Base-by-base conservation (phyloP, 2,797 vertebrate genomes). In the Valencia hispanica region DNA sequence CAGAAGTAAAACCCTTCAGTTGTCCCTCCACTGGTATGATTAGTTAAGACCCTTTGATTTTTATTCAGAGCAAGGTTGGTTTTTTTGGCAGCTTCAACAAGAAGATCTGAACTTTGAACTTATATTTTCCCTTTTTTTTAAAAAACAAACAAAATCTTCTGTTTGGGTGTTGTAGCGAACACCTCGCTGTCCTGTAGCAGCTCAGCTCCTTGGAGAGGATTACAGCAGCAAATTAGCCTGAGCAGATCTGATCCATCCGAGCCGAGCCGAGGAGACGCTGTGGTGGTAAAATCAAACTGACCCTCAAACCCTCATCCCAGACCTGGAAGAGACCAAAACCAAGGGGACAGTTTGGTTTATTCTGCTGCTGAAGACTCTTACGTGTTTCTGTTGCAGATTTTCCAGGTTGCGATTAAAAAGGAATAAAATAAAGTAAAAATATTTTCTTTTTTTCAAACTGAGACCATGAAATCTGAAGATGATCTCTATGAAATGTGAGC, bases 221-320 rank as follows among this genome's bases (percentile, higher is more conserved):
- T 89, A 91, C 88, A 86, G 81, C 86, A 76, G 85, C 76, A 88
- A 91, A 88, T 87, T 85, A 88, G 86, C 73, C 63, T 41, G 80
- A 86, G 83, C 53, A 81, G 81, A 74, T 73, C 79, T 25, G 59
- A 59, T 50, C 48, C 78, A 73, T 72, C 83, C 8, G 43, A n/a
- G 5, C 43, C 53, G 36, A 66, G 74, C 72, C 27, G 25, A 41
- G 27, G 71, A 73, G 82, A 90, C 22, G 82, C 84, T 77, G 70
- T 34, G 86, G 88, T 91, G 89, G 89, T 55, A 84, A 90, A 94
- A 88, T 85, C 88, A 89, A 92, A 92, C 85, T 85, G 70, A 90
- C 86, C 91, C 70, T n/a, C 69, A 43, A 1, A 15, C 8, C 51
- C 48, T 50, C 6, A 7, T 25, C 70, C 73, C 76, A 72, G 39